Evolutionary conservation across 2,113 vertebrate species (phyloP), one percentile per base, ranked within the genome.

Genomic region (Myotis yumanensis): DNA sequence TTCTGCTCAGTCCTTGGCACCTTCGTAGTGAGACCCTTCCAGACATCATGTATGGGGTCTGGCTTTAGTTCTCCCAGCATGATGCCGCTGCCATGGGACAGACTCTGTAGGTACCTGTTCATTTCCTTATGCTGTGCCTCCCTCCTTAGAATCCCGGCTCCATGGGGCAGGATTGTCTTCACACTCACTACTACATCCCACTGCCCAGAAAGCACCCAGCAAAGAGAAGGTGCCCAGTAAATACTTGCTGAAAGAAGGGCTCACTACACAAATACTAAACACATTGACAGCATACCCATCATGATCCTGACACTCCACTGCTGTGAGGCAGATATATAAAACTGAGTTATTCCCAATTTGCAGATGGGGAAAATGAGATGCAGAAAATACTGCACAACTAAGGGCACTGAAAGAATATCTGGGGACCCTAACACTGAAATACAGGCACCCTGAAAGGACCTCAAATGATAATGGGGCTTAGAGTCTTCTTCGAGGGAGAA

Each of bases 241-340:
- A 17, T 25, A 52, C 8, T n/a, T 54, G 62, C 4, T 37, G 52
- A 71, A 84, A 0, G 0, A 92, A 37, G 4, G 9, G 59, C 0
- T 0, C 5, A 57, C 40, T 5, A 23, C 11, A n/a, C 12, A 37
- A 32, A 73, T 4, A 46, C 46, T 11, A 59, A 48, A 32, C 35
- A 3, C 8, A 30, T 0, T 11, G 69, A 28, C 0, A 20, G 51
- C 32, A 32, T 10, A 17, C 7, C 10, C 35, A 2, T 54, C 0
- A 32, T 54, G 35, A 23, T 48, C 40, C 48, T 32, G 30, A 83
- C 8, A 14, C 18, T 28, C 86, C 15, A 15, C 40, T 12, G 11
- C 35, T 11, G 4, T 5, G 10, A 93, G 69, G 30, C 59, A 37
- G 5, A 32, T 32, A 40, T 20, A 9, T 37, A 48, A 89, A 11